These are phyloP conservation scores for Phymorhynchus buccinoides DNA, from an alignment of 1,140 invertebrate genomes.

Conservation along the genomic window DNA sequence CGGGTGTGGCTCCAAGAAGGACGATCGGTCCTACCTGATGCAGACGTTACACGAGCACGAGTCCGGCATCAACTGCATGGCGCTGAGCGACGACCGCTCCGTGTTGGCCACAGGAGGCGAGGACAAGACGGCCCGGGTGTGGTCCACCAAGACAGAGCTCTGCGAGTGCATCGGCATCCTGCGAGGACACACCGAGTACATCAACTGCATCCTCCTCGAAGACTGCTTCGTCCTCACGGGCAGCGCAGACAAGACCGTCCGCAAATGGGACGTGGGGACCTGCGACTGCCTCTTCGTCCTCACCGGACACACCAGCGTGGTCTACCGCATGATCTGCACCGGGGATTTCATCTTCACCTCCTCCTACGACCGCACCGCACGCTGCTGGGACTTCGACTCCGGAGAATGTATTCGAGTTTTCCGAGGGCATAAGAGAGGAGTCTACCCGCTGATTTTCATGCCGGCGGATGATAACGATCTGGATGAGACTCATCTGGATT, in stretches of 20 bases:
- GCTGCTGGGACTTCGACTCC: conserved; percentile 76
- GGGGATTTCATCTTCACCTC: conserved; percentile 77
- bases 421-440: conserved; percentile 75
- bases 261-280: conserved; percentile 77
- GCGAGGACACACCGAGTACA: conserved; percentile 75
- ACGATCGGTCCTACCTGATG: conserved; percentile 57
- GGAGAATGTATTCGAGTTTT: conserved; percentile 72
- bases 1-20: conserved; percentile 63
- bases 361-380: conserved; percentile 76
- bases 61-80: conserved; percentile 76
- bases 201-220: conserved; percentile 75
- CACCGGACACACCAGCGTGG: conserved; percentile 74
- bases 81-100: conserved; percentile 76
- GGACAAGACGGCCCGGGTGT: conserved; percentile 75
- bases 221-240: conserved; percentile 76
- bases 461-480: conserved; percentile 70
- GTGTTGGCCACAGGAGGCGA: conserved; percentile 77
- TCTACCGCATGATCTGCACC: conserved; percentile 76
- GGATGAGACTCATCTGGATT: conserved; percentile 62
- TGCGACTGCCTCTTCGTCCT: conserved; percentile 75
- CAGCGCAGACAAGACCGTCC: conserved; percentile 76
- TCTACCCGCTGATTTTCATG: conserved; percentile 76
- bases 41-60: conserved; percentile 73
- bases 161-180: conserved; percentile 77
- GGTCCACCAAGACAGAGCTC: conserved; percentile 75